These are phyloP conservation scores for Microcebus murinus DNA, from an alignment of 2,113 vertebrate species.

Conservation along the genomic window DNA sequence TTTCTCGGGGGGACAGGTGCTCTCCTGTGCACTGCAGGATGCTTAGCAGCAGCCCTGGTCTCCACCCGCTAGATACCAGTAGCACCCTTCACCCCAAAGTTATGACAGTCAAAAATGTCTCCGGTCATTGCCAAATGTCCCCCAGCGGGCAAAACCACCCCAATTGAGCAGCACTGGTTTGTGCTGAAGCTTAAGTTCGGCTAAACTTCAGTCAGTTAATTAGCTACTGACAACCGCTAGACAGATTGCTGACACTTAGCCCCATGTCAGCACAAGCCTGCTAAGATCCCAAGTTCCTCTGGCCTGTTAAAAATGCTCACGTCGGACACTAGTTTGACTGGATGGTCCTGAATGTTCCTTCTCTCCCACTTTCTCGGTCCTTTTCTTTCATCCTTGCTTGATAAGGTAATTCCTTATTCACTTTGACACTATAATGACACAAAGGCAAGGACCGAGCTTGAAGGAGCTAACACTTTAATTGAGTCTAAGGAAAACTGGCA, in stretches of 20 bases:
- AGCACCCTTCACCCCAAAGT: not conserved
- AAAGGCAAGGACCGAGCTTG: not conserved
- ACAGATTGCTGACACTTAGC: not conserved
- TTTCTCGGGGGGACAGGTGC: no score
- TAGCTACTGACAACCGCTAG: not conserved
- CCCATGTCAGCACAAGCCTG: not conserved
- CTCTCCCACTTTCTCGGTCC: not conserved
- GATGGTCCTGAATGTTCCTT: not conserved
- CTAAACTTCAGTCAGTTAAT: not conserved
- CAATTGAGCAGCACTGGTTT: not conserved
- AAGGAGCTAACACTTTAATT: not conserved
- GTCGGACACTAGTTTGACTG: rapidly evolving
- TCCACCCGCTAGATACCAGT: not conserved
- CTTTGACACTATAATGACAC: not conserved
- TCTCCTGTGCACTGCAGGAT: not conserved
- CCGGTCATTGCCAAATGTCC: not conserved
- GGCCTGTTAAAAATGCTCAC: not conserved
- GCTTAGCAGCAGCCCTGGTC: not conserved
- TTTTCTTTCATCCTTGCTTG: not conserved
- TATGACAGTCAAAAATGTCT: not conserved
- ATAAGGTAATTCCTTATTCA: not conserved
- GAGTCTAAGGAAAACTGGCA: slow-evolving; percentile 38
- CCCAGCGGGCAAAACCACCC: not conserved
- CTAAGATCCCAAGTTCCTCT: rapidly evolving
- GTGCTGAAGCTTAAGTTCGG: not conserved